Evolutionary conservation across 2,888 invertebrate species (phyloP).

Genomic region (Anaspis maculata): DNA sequence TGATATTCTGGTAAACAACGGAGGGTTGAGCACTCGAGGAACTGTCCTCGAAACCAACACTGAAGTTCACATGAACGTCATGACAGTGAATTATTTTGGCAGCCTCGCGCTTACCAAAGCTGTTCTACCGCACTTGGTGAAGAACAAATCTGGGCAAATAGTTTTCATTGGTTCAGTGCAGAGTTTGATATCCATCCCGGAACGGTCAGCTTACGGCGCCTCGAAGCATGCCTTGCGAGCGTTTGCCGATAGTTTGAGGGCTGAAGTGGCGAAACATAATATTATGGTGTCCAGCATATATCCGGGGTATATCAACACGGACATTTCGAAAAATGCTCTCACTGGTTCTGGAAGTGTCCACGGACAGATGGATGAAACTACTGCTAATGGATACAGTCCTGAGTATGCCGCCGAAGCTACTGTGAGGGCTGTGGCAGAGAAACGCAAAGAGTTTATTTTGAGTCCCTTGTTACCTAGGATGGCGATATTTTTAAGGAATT

Average conservation of each 20-base stretch:
- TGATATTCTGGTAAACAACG: constrained; percentile 89
- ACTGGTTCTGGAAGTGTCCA: constrained; percentile 70
- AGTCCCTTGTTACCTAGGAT: constrained; percentile 60
- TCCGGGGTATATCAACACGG: constrained; percentile 85
- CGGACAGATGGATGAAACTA: constrained; percentile 78
- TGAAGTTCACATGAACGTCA: constrained; percentile 77
- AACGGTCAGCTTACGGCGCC: constrained; percentile 80
- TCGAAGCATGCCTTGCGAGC: constrained; percentile 94
- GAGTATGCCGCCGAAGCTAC: constrained; percentile 67
- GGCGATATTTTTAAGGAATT: constrained; percentile 64
- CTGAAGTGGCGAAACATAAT: constrained; percentile 71
- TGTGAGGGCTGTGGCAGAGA: constrained; percentile 57
- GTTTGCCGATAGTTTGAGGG: constrained; percentile 82
- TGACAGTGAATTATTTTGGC: constrained; percentile 95
- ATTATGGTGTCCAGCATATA: constrained; percentile 82
- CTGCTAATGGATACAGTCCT: constrained; percentile 68
- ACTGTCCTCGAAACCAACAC: constrained; percentile 63
- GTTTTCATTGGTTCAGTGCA: constrained; percentile 89
- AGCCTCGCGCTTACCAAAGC: constrained; percentile 88
- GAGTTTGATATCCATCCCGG: constrained; percentile 84
- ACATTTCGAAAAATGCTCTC: constrained; percentile 86
- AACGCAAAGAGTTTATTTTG: constrained; percentile 67
- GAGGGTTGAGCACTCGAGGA: constrained; percentile 78
- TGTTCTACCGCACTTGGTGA: constrained; percentile 73
- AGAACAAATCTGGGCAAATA: constrained; percentile 67